Evolutionary conservation across 2,113 vertebrate genomes (phyloP).

Genomic region (Cairina moschata): DNA sequence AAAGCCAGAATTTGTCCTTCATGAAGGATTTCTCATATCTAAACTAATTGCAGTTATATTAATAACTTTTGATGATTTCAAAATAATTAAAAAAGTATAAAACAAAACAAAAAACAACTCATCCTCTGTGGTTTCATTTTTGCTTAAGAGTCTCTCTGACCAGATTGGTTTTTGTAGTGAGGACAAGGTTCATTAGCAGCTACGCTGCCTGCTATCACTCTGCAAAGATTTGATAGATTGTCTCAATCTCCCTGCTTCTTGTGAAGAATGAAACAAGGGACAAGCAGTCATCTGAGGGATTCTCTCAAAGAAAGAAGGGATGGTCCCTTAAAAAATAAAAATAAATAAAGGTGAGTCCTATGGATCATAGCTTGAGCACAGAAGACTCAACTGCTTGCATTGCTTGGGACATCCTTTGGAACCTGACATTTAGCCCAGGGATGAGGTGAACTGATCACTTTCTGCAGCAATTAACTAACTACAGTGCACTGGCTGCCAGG

Average conservation of each 20-base stretch:
- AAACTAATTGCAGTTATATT: background rate
- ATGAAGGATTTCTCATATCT: background rate
- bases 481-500: background rate
- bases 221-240: background rate
- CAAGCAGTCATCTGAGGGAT: background rate
- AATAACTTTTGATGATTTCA: background rate
- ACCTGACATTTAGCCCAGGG: background rate
- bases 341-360: background rate
- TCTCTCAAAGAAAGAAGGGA: background rate
- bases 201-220: background rate
- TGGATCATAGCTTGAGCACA: background rate
- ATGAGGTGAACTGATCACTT: background rate
- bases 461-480: background rate
- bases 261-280: background rate
- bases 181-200: background rate
- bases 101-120: background rate
- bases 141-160: background rate
- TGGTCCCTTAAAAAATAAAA: background rate
- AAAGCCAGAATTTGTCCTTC: background rate
- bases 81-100: too few relatives aligned
- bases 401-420: background rate
- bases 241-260: background rate
- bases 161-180: background rate
- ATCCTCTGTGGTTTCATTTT: background rate
- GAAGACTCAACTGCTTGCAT: background rate